Evolutionary conservation across 1,140 invertebrate species (phyloP), one percentile per base, ranked within the genome.

Genomic region (Drosophila trapezifrons): DNA sequence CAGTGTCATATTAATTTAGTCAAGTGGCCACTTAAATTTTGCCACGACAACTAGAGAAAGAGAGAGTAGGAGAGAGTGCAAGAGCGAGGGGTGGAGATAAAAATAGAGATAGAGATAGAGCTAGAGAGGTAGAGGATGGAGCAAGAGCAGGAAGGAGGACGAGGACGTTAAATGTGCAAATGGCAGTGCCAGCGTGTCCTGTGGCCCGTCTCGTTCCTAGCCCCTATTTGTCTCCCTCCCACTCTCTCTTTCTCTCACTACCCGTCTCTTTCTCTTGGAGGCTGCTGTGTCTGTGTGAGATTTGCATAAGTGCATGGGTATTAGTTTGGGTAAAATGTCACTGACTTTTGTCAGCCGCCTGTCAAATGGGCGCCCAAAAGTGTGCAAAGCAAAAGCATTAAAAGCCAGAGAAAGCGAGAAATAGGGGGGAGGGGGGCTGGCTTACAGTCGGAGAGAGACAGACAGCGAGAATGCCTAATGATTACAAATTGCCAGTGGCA

Each of bases 1-100:
- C 83, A 89, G 83, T 87, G 83, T 83, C 83, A 83, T 87, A 87
- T 89, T 87, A 87, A 87, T 87, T 87, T 87, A 87, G 83, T 87
- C 83, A 87, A 87, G 83, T 89, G 79, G 84, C 84, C 83, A 89
- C 83, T 87, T 89, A 87, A 89, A 89, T 83, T 82, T 78, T 80
- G 62, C 84, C 78, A 87, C 52, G 67, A 66, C 84, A 77, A 76
- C 83, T 51, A 67, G 49, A 63, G 51, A 54, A 37, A 10, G 32
- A 10, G 32, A 37, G 29, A 35, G 49, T 13, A 59, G 29, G 17
- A 29, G 58, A 4, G 3, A 32, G 15, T 29, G 20, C 0, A 4
- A 15, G 2, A 4, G 27, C 49, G 45, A 43, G 25, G n/a, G 37
- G 22, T 17, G 15, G 52, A 12, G 6, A 18, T 20, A 52, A 5